Evolutionary conservation across 2,113 vertebrate genomes (phyloP).

Genomic region (Vulpes ferrilata): DNA sequence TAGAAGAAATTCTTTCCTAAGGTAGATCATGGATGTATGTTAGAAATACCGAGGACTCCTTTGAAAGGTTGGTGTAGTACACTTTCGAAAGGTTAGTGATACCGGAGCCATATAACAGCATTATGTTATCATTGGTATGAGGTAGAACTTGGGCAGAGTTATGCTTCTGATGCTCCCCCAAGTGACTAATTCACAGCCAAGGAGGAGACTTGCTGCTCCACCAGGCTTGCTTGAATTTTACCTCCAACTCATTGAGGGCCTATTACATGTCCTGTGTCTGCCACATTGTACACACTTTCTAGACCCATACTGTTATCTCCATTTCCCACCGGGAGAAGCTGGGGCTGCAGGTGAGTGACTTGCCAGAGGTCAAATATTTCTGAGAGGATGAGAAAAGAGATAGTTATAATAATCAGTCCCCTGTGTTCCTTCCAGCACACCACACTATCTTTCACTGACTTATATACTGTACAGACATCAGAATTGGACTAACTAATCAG

Average conservation of each 20-base stretch:
- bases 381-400: neutral
- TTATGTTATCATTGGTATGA: neutral
- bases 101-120: neutral
- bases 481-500: slow-evolving; percentile 44
- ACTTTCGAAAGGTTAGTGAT: neutral
- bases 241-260: neutral
- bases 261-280: neutral
- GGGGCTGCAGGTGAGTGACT: neutral
- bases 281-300: neutral
- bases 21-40: neutral
- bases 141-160: neutral
- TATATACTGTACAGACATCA: neutral
- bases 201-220: neutral
- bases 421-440: rapidly evolving
- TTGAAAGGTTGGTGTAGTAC: neutral
- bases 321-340: neutral
- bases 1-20: neutral
- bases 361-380: neutral
- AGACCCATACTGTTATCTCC: rapidly evolving
- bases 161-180: rapidly evolving
- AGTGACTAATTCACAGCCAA: neutral
- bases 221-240: neutral
- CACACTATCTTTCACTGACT: neutral
- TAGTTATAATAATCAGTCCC: rapidly evolving
- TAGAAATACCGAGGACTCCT: neutral